A percentile compares a stretch with the other conserved stretches of the same genome.
Evolutionary conservation across 2,797 vertebrate species (phyloP).

Genomic region (Poecilia velifera): DNA sequence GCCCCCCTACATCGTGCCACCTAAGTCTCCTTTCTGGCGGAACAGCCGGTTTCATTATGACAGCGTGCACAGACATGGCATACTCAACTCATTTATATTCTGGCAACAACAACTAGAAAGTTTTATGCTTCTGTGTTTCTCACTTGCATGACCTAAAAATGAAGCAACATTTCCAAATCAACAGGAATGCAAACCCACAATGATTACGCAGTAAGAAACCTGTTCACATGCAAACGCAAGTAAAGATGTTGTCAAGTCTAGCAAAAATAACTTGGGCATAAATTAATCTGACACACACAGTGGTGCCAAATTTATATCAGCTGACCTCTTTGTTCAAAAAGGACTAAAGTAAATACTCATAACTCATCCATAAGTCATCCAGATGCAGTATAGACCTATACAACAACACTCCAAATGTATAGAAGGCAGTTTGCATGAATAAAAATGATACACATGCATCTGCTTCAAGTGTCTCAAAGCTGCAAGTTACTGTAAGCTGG

Average conservation of each 20-base stretch:
- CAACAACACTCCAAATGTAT: slow-evolving; percentile 3
- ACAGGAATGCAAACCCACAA: slow-evolving; percentile 9
- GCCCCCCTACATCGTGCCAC: slow-evolving; percentile 1
- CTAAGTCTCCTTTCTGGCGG: slow-evolving; percentile 2
- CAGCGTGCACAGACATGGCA: slow-evolving; percentile 30
- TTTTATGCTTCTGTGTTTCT: slow-evolving; percentile 56
- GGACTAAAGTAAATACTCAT: neutral
- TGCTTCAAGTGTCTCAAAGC: slow-evolving; percentile 19
- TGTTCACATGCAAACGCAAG: neutral
- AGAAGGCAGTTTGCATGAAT: slow-evolving; percentile 20
- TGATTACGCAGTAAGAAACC: slow-evolving; percentile 1
- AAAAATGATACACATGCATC: neutral
- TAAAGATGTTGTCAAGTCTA: slow-evolving; percentile 30
- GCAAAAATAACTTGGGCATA: slow-evolving; percentile 48
- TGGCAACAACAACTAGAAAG: slow-evolving; percentile 44
- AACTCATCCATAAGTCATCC: neutral
- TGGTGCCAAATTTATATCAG: neutral
- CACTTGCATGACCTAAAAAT: slow-evolving; percentile 46
- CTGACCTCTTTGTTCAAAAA: neutral
- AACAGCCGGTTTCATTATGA: slow-evolving; percentile 32
- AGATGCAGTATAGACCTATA: neutral
- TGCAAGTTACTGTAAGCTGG: neutral
- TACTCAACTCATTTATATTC: slow-evolving; percentile 59
- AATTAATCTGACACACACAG: slow-evolving; percentile 35
- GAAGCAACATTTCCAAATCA: neutral